Evolutionary conservation across 2,113 vertebrate genomes (phyloP).

Genomic region (Piprites chloris): DNA sequence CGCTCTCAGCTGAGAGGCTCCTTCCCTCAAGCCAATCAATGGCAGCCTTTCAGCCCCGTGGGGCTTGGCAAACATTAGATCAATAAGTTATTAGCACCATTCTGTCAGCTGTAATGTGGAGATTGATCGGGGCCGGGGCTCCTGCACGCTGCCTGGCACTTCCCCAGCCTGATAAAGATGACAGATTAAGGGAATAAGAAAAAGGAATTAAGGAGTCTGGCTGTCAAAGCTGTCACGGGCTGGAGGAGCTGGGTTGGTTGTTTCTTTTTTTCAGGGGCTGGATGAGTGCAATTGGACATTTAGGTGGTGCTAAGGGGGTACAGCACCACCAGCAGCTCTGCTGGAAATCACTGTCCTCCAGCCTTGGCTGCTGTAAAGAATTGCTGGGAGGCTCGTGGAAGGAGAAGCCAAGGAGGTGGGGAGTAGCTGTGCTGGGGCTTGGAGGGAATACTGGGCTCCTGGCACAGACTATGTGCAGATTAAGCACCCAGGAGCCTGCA

Average conservation of each 20-base stretch:
- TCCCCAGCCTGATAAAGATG: conserved; percentile 96
- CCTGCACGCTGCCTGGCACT: conserved; percentile 81
- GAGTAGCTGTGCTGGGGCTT: not conserved
- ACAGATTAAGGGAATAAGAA: conserved; percentile 98
- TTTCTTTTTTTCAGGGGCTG: conserved; percentile 17
- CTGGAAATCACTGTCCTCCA: not conserved
- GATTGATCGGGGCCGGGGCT: conserved; percentile 92
- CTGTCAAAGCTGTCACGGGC: conserved; percentile 86
- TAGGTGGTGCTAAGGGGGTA: conserved; percentile 37
- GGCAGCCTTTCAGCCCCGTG: conserved; percentile 85
- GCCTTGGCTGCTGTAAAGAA: not conserved
- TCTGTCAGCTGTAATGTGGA: conserved; percentile 99
- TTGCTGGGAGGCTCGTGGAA: not conserved
- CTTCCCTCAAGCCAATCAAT: conserved; percentile 86
- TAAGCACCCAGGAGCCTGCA: not conserved
- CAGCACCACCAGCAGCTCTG: conserved; percentile 28
- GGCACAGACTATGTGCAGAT: not conserved
- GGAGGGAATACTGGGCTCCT: not conserved
- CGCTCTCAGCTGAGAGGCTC: conserved; percentile 56
- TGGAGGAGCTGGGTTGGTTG: conserved; percentile 2
- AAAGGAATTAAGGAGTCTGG: conserved; percentile 94
- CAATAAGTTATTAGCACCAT: conserved; percentile 99
- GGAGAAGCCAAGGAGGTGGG: not conserved
- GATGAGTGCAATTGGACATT: conserved; percentile 53
- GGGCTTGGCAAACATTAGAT: conserved; percentile 87